Conservation (phyloP, 2,888 invertebrate genomes). For the Amiota minor region DNA sequence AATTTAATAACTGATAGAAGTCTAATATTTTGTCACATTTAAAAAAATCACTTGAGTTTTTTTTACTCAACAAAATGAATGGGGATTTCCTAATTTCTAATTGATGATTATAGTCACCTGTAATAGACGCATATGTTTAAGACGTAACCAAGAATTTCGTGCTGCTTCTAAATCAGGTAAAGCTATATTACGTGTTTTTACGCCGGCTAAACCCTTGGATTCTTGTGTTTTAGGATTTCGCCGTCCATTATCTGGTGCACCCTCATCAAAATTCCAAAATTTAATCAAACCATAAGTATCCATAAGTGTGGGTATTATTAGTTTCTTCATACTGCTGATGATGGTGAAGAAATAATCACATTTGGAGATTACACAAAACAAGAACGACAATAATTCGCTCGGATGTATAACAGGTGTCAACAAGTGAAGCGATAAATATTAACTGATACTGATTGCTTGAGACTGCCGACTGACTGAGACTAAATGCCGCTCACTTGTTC, state of each 20-base stretch:
- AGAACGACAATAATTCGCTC: neutral
- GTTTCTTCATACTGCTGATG: constrained; percentile 60
- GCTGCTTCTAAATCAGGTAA: constrained; percentile 4
- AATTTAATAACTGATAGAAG: too few relatives aligned
- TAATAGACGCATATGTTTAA: constrained; percentile 39
- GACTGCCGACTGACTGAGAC: neutral
- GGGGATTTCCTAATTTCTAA: neutral
- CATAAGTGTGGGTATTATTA: constrained; percentile 64
- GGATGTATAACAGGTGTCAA: constrained; percentile 58
- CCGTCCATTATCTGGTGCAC: constrained; percentile 44
- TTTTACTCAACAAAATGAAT: neutral
- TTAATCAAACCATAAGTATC: constrained; percentile 67
- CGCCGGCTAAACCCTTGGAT: neutral
- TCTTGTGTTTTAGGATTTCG: neutral
- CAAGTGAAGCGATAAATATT: constrained; percentile 63
- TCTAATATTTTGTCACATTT: too few relatives aligned
- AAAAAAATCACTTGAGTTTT: too few relatives aligned
- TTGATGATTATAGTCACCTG: constrained; percentile 43
- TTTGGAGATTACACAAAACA: neutral
- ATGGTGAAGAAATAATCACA: neutral
- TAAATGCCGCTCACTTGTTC: too few relatives aligned
- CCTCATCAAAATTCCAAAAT: constrained; percentile 68
- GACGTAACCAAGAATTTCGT: constrained; percentile 8
- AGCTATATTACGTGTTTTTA: neutral
- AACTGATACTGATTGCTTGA: constrained; percentile 68